Conservation (phyloP, 2,888 invertebrate species). For the Macrophya annulata region DNA sequence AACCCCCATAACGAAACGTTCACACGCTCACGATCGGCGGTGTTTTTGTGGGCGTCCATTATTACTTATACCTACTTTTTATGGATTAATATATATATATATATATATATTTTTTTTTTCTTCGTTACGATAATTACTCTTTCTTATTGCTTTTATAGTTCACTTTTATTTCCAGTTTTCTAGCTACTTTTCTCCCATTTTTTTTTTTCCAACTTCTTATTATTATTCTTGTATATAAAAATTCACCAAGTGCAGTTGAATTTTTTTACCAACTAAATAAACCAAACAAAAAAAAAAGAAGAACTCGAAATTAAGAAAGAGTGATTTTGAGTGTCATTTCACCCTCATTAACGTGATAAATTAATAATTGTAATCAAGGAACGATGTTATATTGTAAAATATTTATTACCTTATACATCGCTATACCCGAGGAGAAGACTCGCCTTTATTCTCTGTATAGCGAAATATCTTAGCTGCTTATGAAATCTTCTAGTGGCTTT, state of each 20-base stretch:
- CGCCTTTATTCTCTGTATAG: background rate
- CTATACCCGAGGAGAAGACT: background rate
- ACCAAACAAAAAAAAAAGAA: background rate
- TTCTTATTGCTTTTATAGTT: background rate
- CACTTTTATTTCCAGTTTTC: background rate
- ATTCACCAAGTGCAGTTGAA: background rate
- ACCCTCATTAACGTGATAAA: background rate
- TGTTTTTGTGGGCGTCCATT: conserved; percentile 46
- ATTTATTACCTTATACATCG: conserved; percentile 35
- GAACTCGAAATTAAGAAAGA: background rate
- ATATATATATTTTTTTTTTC: background rate
- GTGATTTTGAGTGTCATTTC: background rate
- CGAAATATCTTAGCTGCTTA: conserved; percentile 60
- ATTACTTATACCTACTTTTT: background rate
- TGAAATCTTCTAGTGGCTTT: conserved; percentile 56
- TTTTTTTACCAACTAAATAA: background rate
- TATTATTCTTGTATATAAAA: background rate
- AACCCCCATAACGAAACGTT: conserved; percentile 35
- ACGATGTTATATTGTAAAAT: conserved; percentile 49
- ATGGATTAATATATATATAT: background rate
- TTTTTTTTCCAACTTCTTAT: background rate
- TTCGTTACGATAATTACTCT: background rate
- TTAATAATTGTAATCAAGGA: background rate
- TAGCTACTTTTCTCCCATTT: background rate
- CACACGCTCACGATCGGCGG: conserved; percentile 41